These are phyloP conservation scores for Rafetus swinhoei DNA, from an alignment of 2,113 vertebrate species.

Conservation along the genomic window DNA sequence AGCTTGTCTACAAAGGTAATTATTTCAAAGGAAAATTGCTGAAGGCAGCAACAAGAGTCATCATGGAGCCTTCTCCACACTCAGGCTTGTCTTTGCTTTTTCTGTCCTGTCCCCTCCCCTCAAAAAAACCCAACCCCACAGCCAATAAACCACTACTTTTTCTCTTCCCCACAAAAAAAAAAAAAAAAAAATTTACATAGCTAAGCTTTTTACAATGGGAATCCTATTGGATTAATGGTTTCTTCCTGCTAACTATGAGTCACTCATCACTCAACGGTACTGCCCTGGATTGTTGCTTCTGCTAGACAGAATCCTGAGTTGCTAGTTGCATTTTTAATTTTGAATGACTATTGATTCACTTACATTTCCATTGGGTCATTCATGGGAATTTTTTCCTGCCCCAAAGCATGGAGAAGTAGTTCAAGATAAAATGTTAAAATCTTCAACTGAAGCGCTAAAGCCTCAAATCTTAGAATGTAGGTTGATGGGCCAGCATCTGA, in stretches of 20 bases:
- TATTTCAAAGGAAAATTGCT: conserved; percentile 68
- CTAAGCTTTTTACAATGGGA: too few species aligned
- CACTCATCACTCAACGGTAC: neutral
- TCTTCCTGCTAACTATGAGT: neutral
- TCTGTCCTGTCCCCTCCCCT: neutral
- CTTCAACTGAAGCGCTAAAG: neutral
- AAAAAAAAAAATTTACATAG: neutral
- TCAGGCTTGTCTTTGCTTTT: neutral
- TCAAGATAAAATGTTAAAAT: neutral
- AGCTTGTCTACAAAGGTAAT: conserved; percentile 70
- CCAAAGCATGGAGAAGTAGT: neutral
- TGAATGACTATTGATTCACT: neutral
- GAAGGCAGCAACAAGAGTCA: conserved; percentile 61
- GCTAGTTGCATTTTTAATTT: accelerated
- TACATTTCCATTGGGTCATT: accelerated
- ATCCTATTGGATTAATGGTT: neutral
- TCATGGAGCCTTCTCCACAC: neutral
- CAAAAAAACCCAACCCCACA: neutral
- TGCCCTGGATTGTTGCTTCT: neutral
- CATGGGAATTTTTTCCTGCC: neutral
- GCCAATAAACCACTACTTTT: neutral
- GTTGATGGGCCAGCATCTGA: neutral
- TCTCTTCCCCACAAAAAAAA: neutral
- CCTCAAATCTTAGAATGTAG: neutral
- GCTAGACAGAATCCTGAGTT: neutral